These are phyloP conservation scores for Cyprinus carpio DNA, from an alignment of 2,113 vertebrate species.

Conservation along the genomic window DNA sequence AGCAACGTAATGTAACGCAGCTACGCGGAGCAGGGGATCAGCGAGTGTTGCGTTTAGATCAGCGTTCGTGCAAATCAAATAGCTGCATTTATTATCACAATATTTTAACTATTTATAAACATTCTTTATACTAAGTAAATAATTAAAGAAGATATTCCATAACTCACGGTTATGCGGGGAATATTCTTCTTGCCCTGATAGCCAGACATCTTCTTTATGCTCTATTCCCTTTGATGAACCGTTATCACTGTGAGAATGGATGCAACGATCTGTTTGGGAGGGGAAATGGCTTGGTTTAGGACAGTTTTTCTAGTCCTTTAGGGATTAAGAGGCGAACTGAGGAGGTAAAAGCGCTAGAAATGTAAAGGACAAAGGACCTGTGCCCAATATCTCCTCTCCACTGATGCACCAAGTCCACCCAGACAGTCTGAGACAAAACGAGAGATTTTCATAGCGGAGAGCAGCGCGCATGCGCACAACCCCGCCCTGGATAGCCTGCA, in stretches of 20 bases:
- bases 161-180: conserved; percentile 96
- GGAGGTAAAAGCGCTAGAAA: conserved; percentile 46
- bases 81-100: background rate
- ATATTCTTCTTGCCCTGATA: conserved; percentile 97
- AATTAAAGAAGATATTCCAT: conserved; percentile 21
- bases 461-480: conserved; percentile 74
- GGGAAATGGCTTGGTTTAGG: conserved; percentile 14
- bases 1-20: background rate
- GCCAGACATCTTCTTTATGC: conserved; percentile 82
- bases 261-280: conserved; percentile 39
- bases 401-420: conserved; percentile 77
- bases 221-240: conserved; percentile 58
- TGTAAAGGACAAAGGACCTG: conserved; percentile 52
- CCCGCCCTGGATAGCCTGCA: conserved; percentile 66
- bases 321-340: conserved; percentile 3
- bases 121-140: background rate
- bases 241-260: conserved; percentile 56
- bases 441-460: conserved; percentile 69
- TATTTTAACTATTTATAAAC: background rate
- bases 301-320: background rate
- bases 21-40: background rate
- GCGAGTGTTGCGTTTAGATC: background rate
- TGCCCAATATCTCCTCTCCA: conserved; percentile 70
- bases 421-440: conserved; percentile 73
- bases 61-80: conserved; percentile 1